These are phyloP conservation scores for Acanthosoma haemorrhoidale DNA, from an alignment of 2,888 invertebrate species.

Conservation along the genomic window DNA sequence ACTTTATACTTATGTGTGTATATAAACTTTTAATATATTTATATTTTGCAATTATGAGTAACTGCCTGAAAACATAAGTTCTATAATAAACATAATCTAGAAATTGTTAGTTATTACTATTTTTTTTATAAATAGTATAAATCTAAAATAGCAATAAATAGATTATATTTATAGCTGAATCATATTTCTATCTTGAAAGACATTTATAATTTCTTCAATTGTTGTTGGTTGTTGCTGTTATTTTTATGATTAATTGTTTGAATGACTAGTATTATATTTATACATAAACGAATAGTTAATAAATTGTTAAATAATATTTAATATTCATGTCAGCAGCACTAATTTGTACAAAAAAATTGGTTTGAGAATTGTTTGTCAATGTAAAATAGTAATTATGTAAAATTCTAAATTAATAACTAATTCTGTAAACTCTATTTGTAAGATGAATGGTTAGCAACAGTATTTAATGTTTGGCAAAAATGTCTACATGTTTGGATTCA, in stretches of 20 bases:
- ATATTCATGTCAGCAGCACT: neutral
- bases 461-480: neutral
- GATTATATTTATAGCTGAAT: conserved; percentile 24
- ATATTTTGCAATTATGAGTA: conserved; percentile 18
- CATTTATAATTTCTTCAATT: conserved; percentile 31
- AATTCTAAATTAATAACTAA: neutral
- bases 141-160: conserved; percentile 28
- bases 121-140: conserved; percentile 26
- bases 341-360: neutral
- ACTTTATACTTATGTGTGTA: neutral
- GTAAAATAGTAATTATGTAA: neutral
- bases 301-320: neutral
- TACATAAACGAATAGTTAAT: neutral
- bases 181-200: conserved; percentile 20
- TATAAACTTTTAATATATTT: conserved; percentile 2
- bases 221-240: conserved; percentile 22
- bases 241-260: conserved; percentile 13
- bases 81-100: conserved; percentile 13
- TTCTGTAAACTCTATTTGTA: neutral
- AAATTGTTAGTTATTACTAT: conserved; percentile 21
- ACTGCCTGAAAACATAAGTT: conserved; percentile 23
- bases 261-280: neutral
- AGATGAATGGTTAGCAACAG: neutral
- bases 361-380: neutral
- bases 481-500: neutral